Percentiles rank a stretch among this genome's conserved stretches.
These are phyloP conservation scores for Coccyzus lansbergi DNA, from an alignment of 2,797 vertebrate genomes.

Conservation along the genomic window DNA sequence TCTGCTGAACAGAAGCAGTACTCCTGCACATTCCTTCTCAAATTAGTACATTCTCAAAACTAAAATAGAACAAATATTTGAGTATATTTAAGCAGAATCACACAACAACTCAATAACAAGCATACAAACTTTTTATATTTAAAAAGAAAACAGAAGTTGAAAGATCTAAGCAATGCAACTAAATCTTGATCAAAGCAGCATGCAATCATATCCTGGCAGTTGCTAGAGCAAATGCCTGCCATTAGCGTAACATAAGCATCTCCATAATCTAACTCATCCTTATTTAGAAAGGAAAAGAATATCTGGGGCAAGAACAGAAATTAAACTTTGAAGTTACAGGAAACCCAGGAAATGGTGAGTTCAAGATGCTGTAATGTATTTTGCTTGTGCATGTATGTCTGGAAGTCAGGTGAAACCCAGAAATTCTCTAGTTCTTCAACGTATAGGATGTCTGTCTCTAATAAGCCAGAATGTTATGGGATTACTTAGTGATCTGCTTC, in stretches of 20 bases:
- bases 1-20: not conserved
- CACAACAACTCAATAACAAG: constrained; percentile 4
- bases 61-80: constrained; percentile 39
- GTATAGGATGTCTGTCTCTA: not conserved
- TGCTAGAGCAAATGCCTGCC: constrained; percentile 18
- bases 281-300: not conserved
- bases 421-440: not conserved
- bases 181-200: constrained; percentile 39
- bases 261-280: constrained; percentile 20
- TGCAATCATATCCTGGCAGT: constrained; percentile 23
- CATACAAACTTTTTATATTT: not conserved
- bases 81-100: constrained; percentile 48
- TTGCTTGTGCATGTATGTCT: not conserved
- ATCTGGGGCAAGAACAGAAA: not conserved
- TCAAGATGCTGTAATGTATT: not conserved
- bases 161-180: constrained; percentile 37
- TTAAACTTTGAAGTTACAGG: not conserved
- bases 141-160: constrained; percentile 4
- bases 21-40: not conserved
- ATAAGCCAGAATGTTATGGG: not conserved
- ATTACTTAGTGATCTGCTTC: not conserved
- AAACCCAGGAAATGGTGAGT: not conserved
- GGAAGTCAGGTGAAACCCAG: not conserved
- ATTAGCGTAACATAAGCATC: constrained; percentile 10
- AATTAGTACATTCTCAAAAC: not conserved